Evolutionary conservation across 1,140 invertebrate genomes (phyloP).

Genomic region (Drosophila pectinifera): DNA sequence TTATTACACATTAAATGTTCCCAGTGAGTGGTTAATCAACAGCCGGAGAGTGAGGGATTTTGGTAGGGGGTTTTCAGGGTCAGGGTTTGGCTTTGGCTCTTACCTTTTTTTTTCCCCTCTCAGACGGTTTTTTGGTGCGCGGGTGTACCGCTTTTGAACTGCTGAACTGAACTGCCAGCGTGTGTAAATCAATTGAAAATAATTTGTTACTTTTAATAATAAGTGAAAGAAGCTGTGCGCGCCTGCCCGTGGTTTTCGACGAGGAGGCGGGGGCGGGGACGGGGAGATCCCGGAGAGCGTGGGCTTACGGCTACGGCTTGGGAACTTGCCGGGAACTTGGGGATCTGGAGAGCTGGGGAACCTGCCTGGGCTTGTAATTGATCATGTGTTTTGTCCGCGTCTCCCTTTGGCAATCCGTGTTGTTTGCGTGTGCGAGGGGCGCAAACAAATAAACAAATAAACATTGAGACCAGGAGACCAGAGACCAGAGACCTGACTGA

Average conservation of each 20-base stretch:
- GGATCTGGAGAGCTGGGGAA: conserved; percentile 28
- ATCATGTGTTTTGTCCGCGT: conserved; percentile 71
- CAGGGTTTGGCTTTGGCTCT: conserved; percentile 45
- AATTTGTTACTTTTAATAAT: conserved; percentile 85
- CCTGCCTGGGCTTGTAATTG: conserved; percentile 74
- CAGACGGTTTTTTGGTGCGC: conserved; percentile 41
- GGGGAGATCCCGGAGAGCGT: conserved; percentile 37
- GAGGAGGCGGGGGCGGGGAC: conserved; percentile 3
- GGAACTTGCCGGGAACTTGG: conserved; percentile 23
- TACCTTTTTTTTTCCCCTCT: conserved; percentile 1
- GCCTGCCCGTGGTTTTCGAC: conserved; percentile 35
- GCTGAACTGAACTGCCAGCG: conserved; percentile 69
- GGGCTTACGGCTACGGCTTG: conserved; percentile 31
- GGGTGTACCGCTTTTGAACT: conserved; percentile 72
- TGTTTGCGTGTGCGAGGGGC: conserved; percentile 38
- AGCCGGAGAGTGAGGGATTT: conserved; percentile 15
- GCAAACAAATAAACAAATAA: conserved; percentile 77
- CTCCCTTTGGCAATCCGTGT: conserved; percentile 22
- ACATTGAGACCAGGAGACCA: conserved; percentile 43
- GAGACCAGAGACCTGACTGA: conserved; percentile 40
- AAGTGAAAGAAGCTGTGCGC: conserved; percentile 81
- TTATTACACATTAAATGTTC: conserved; percentile 85
- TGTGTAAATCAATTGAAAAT: conserved; percentile 85
- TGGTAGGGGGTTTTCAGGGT: conserved; percentile 56
- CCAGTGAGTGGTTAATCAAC: conserved; percentile 85